phyloP scores from a whole-genome alignment of 2,797 vertebrate species.

The Gymnoscopelus braueri region DNA sequence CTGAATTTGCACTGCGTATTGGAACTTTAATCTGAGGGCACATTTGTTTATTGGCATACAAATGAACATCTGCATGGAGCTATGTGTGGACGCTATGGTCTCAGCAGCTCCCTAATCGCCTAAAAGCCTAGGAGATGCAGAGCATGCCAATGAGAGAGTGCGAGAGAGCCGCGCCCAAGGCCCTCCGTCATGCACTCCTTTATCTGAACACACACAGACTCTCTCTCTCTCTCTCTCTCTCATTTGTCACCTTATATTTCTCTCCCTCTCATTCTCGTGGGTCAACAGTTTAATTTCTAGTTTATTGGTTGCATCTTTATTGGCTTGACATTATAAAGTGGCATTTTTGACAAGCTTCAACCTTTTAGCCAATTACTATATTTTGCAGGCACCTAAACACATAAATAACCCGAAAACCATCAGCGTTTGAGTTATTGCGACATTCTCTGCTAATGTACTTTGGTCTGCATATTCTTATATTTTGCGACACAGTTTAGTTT shows the following conservation, averaged over 20 bases:
- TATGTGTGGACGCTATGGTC: constrained; percentile 71
- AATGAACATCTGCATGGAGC: constrained; percentile 80
- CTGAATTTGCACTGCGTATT: constrained; percentile 72
- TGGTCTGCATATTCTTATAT: not conserved
- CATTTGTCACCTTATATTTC: constrained; percentile 2
- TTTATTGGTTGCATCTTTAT: constrained; percentile 57
- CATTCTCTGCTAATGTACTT: not conserved
- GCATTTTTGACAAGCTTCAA: constrained; percentile 43
- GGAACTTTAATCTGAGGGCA: constrained; percentile 78
- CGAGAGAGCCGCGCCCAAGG: constrained; percentile 60
- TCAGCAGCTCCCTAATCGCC: constrained; percentile 74
- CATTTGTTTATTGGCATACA: constrained; percentile 82
- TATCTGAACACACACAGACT: constrained; percentile 54
- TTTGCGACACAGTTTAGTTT: not conserved
- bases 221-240: constrained; percentile 31
- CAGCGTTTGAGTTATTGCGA: not conserved
- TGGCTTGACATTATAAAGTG: constrained; percentile 61
- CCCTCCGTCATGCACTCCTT: constrained; percentile 62
- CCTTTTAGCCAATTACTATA: constrained; percentile 36
- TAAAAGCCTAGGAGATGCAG: constrained; percentile 70
- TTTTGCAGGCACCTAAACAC: constrained; percentile 39
- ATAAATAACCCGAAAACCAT: not conserved
- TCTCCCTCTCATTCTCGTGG: constrained; percentile 46
- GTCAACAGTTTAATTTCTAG: constrained; percentile 66
- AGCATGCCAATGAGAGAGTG: constrained; percentile 70